Percentiles rank a stretch among this genome's conserved stretches.
Conservation (phyloP, 2,797 vertebrate genomes). For the Sebastes ruberrimus region DNA sequence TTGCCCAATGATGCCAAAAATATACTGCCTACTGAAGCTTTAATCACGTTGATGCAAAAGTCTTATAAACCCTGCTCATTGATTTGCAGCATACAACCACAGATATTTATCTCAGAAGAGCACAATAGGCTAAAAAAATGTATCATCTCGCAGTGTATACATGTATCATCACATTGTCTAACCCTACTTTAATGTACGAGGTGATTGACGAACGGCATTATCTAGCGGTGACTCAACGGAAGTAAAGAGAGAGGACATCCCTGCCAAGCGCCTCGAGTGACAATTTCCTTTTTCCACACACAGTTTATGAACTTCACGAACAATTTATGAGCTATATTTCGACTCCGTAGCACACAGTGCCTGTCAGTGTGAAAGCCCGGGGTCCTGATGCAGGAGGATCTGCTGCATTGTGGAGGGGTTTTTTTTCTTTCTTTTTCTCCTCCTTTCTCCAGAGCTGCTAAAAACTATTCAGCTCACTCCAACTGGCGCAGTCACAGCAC, state of each 20-base stretch:
- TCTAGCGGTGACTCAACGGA: background rate
- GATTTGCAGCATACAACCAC: background rate
- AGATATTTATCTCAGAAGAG: background rate
- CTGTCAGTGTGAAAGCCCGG: conserved; percentile 13
- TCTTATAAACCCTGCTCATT: background rate
- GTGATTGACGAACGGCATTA: background rate
- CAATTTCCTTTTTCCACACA: background rate
- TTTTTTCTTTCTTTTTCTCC: background rate
- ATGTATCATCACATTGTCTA: background rate
- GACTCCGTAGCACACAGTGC: background rate
- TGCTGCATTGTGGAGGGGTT: conserved; percentile 41
- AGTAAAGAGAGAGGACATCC: background rate
- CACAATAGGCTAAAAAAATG: background rate
- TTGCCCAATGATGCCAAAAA: no score
- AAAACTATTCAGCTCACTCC: conserved; percentile 35
- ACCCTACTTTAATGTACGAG: background rate
- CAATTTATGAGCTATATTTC: background rate
- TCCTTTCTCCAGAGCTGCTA: conserved; percentile 2
- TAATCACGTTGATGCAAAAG: background rate
- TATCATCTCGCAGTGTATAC: no score
- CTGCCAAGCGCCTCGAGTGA: background rate
- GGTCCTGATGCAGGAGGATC: conserved; percentile 31
- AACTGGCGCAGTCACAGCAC: conserved; percentile 34
- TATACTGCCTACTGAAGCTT: no score
- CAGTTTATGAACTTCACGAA: background rate